Conservation (phyloP, 2,797 vertebrate genomes). For the Okamejei kenojei region DNA sequence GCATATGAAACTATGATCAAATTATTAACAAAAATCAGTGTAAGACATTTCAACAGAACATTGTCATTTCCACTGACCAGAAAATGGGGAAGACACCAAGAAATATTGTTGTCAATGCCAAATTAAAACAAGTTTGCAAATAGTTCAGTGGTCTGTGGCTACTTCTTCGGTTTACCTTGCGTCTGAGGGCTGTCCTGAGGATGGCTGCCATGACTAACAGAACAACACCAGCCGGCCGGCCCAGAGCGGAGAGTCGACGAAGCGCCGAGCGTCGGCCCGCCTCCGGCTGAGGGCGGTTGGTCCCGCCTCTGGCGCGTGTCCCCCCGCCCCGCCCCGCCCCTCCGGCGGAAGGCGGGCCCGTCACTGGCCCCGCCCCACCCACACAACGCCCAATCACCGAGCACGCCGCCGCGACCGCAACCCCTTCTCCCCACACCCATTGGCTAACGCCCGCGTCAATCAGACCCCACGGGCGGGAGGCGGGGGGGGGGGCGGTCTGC, state of each 20-base stretch:
- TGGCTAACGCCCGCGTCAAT: neutral
- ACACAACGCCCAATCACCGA: neutral
- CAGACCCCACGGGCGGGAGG: neutral
- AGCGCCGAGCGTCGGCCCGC: neutral
- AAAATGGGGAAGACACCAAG: too few species aligned
- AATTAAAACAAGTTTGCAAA: neutral
- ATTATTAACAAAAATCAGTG: neutral
- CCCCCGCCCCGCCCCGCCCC: too few species aligned
- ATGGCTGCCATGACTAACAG: neutral
- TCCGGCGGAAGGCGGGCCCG: too few species aligned
- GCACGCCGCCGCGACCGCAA: too few species aligned
- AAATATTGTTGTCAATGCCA: too few species aligned
- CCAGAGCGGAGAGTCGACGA: too few species aligned
- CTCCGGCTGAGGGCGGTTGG: neutral
- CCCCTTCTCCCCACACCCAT: rapidly evolving
- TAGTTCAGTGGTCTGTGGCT: too few species aligned
- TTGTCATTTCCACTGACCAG: neutral
- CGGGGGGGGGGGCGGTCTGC: neutral
- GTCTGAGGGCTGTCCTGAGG: neutral
- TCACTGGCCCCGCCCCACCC: neutral
- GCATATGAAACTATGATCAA: neutral
- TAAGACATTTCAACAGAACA: neutral
- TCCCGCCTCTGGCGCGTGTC: too few species aligned
- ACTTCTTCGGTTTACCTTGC: neutral
- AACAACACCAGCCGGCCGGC: neutral